Conservation (phyloP, 2,797 vertebrate species). For the Pipistrellus nathusii region DNA sequence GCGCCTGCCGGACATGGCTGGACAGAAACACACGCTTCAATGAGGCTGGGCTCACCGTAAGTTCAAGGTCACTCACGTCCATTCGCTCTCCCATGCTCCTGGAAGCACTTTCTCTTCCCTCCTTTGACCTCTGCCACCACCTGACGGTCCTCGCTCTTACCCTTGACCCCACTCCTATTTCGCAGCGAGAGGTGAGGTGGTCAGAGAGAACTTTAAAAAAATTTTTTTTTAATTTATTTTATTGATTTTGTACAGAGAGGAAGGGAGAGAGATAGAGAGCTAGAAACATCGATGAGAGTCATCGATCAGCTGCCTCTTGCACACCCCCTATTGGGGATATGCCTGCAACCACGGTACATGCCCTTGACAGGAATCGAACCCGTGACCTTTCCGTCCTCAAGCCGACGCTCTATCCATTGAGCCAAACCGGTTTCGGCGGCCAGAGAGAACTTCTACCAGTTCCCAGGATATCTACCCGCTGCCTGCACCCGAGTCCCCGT, state of each 20-base stretch:
- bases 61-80: background rate
- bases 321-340: too few relatives aligned
- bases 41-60: background rate
- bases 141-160: background rate
- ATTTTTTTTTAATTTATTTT: too few relatives aligned
- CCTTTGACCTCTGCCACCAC: background rate
- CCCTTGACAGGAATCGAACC: too few relatives aligned
- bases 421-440: too few relatives aligned
- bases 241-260: too few relatives aligned
- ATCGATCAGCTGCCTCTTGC: too few relatives aligned
- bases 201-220: background rate
- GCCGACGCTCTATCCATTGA: too few relatives aligned
- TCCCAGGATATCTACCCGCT: background rate
- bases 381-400: too few relatives aligned
- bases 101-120: background rate
- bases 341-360: too few relatives aligned
- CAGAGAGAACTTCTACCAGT: background rate
- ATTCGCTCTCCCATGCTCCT: background rate
- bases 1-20: background rate
- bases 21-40: background rate
- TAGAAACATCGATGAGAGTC: too few relatives aligned
- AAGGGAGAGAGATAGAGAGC: too few relatives aligned
- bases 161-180: background rate
- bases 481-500: background rate
- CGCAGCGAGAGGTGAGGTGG: background rate